These are phyloP conservation scores for Epinotia nisella DNA, from an alignment of 2,888 invertebrate species.

Conservation along the genomic window DNA sequence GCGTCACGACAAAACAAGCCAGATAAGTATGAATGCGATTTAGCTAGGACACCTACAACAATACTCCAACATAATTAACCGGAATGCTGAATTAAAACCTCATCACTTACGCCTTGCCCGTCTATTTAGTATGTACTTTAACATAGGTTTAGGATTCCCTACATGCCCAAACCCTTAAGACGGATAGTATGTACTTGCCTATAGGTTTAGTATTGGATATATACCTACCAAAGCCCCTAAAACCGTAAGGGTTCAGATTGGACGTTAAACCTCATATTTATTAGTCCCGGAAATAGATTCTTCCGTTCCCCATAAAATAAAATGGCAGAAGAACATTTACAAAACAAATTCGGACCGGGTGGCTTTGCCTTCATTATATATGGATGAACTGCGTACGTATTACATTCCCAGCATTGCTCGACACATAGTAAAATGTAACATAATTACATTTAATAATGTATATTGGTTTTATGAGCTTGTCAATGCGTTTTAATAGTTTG, in stretches of 20 bases:
- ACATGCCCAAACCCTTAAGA: no score
- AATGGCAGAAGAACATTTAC: conserved; percentile 37
- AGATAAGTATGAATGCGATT: not conserved
- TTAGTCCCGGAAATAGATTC: conserved; percentile 37
- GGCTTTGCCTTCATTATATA: conserved; percentile 40
- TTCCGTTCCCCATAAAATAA: conserved; percentile 39
- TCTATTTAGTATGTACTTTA: not conserved
- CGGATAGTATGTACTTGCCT: not conserved
- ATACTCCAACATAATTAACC: not conserved
- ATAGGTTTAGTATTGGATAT: not conserved
- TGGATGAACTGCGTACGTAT: conserved; percentile 30
- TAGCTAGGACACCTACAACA: no score
- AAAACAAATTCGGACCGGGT: conserved; percentile 40
- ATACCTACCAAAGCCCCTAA: not conserved
- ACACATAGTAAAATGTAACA: conserved; percentile 13
- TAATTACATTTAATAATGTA: not conserved
- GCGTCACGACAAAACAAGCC: not conserved
- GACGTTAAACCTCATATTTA: conserved; percentile 34
- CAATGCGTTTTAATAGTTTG: not conserved
- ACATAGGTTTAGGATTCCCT: no score
- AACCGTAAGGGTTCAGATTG: not conserved
- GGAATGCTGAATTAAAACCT: conserved; percentile 2
- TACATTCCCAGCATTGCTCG: conserved; percentile 22
- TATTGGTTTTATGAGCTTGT: not conserved
- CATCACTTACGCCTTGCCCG: conserved; percentile 10